Conservation (phyloP, 2,797 vertebrate species). For the Erpetoichthys calabaricus region DNA sequence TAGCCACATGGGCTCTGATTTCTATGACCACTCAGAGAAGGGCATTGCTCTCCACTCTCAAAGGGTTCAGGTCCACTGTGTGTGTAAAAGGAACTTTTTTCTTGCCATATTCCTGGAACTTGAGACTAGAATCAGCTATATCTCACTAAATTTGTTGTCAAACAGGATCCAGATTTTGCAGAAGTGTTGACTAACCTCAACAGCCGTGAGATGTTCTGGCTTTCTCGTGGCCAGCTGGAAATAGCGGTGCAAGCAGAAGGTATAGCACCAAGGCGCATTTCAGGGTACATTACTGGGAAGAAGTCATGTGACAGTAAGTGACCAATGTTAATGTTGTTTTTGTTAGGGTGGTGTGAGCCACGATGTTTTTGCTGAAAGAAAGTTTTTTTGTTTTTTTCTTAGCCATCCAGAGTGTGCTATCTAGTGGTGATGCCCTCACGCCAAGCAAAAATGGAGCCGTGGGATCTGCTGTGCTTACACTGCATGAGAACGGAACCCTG, state of each 20-base stretch:
- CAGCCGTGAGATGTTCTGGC: slow-evolving; percentile 71
- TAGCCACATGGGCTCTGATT: too few species aligned
- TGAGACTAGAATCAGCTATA: too few species aligned
- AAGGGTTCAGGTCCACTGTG: too few species aligned
- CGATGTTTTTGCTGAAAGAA: too few species aligned
- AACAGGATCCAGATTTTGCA: slow-evolving; percentile 76
- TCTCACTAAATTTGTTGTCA: too few species aligned
- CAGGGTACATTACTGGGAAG: slow-evolving; percentile 67
- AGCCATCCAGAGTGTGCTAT: slow-evolving; percentile 88
- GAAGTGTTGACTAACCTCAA: slow-evolving; percentile 81
- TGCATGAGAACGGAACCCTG: slow-evolving; percentile 80
- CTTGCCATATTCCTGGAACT: too few species aligned
- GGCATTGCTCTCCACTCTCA: too few species aligned
- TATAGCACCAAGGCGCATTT: slow-evolving; percentile 45
- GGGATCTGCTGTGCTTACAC: slow-evolving; percentile 67
- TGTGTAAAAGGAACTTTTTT: too few species aligned
- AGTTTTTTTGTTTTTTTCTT: slow-evolving; percentile 7
- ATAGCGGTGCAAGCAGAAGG: slow-evolving; percentile 61
- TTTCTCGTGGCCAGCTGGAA: slow-evolving; percentile 76
- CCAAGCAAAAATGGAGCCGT: slow-evolving; percentile 77
- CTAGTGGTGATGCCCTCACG: slow-evolving; percentile 67
- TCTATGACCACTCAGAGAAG: too few species aligned
- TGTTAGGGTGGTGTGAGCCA: too few species aligned
- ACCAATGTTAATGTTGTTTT: neutral
- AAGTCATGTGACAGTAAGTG: slow-evolving; percentile 87